Base-by-base conservation (phyloP, 1,140 invertebrate species). In the Holcopasites calliopsidis region DNA sequence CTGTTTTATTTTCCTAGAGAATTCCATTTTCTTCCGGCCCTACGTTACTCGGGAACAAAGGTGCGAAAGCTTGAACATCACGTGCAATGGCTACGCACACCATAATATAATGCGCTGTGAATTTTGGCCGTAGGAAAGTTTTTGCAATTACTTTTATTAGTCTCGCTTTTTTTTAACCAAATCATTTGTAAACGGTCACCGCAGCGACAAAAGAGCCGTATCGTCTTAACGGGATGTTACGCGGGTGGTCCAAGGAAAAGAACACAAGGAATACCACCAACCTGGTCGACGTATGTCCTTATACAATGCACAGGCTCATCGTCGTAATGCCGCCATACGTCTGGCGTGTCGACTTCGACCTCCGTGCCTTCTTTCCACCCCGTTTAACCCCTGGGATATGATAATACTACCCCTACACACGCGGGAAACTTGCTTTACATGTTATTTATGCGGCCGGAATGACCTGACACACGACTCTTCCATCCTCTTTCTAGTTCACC, bases 311-410 rank as follows among this genome's bases (percentile, higher is more conserved):
- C 68, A 57, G 74, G 83, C 33, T 57, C 61, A 75, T 75, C 73
- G 52, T 69, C 26, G 23, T 75, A 75, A 75, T 75, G 73, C 73
- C 54, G 26, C 54, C 73, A 68, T 75, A 58, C 65, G 42, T 75
- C 64, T 75, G 35, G 23, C 54, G 11, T 49, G 52, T 74, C 62
- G 28, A 18, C 40, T 50, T 50, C 65, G 42, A 49, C 65, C 64
- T 28, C 13, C 65, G n/a, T n/a, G 23, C 31, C 49, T n/a, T 38
- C 42, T 52, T 31, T 58, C 65, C 31, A 23, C 23, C 49, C 72
- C 57, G 62, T 66, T 76, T 62, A 69, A 79, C 77, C 77, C 77
- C 50, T 31, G 77, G 77, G 77, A 79, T 62, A 79, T 52, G 73
- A 75, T 75, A 75, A 75, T 75, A 42, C 64, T 44, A 40, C 62